phyloP scores from a whole-genome alignment of 2,113 vertebrate genomes.

The Stegastes partitus region DNA sequence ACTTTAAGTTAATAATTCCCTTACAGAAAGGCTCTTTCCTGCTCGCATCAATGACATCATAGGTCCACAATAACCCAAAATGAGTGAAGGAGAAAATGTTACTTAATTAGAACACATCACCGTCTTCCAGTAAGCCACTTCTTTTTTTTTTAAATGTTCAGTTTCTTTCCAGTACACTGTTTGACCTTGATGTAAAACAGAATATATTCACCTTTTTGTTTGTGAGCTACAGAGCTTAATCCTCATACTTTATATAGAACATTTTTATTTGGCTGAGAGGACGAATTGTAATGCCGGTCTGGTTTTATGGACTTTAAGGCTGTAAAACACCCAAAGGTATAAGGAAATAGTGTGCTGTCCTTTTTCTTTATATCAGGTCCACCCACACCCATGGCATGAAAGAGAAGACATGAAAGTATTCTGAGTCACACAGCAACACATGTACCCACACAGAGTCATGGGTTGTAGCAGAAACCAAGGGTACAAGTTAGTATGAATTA shows the following conservation, averaged over 20 bases:
- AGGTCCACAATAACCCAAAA: not conserved
- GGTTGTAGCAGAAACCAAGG: not conserved
- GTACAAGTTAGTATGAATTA: conserved; percentile 2
- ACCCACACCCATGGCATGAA: conserved; percentile 25
- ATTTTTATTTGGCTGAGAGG: not conserved
- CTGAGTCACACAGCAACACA: not conserved
- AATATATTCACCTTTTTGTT: not conserved
- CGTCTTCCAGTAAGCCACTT: not conserved
- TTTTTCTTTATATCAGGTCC: conserved; percentile 29
- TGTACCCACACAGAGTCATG: not conserved
- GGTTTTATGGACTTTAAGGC: conserved; percentile 36
- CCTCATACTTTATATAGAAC: not conserved
- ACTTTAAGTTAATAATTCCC: no score
- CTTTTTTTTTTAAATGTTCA: no score
- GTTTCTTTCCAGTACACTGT: not conserved
- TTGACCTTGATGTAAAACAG: conserved; percentile 5
- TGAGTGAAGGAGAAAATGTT: conserved; percentile 39
- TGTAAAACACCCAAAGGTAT: conserved; percentile 33
- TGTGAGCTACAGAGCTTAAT: not conserved
- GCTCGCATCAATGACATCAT: no score
- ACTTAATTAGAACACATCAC: not conserved
- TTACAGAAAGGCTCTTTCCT: no score
- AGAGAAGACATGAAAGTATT: not conserved
- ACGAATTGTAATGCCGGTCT: conserved; percentile 22
- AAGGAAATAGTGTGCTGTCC: conserved; percentile 21